These are phyloP conservation scores for Philereme transversata DNA, from an alignment of 2,888 invertebrate genomes.

Conservation along the genomic window DNA sequence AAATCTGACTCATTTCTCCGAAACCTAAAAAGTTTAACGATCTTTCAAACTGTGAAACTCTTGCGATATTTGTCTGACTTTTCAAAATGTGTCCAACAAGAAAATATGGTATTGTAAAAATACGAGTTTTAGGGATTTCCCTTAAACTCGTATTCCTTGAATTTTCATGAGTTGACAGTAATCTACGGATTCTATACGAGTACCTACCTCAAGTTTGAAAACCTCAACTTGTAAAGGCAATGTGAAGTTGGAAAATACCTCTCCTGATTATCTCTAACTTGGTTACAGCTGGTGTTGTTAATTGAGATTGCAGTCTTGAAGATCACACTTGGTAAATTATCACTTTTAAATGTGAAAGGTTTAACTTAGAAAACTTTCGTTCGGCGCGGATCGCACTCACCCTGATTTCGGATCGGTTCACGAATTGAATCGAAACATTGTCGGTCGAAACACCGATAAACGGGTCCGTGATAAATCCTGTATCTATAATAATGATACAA, in stretches of 20 bases:
- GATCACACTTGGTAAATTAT: background rate
- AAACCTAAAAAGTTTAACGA: conserved; percentile 14
- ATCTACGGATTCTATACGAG: background rate
- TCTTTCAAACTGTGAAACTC: conserved; percentile 14
- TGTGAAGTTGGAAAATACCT: conserved; percentile 23
- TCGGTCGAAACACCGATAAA: too few relatives aligned
- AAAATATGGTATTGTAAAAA: background rate
- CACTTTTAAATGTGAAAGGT: too few relatives aligned
- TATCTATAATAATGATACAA: too few relatives aligned
- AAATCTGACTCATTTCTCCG: too few relatives aligned
- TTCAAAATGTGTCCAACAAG: too few relatives aligned
- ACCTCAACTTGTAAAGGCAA: conserved; percentile 30
- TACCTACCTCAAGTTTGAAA: conserved; percentile 13
- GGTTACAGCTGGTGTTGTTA: conserved; percentile 13
- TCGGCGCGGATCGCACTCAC: too few relatives aligned
- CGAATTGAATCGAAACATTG: too few relatives aligned
- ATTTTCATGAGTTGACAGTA: conserved; percentile 8
- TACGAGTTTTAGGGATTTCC: background rate
- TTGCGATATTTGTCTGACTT: too few relatives aligned
- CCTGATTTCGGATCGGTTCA: too few relatives aligned
- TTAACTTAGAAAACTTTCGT: too few relatives aligned
- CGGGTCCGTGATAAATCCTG: too few relatives aligned
- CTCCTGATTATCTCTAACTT: conserved; percentile 28
- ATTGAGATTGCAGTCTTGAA: background rate
- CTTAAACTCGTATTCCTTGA: too few relatives aligned